Evolutionary conservation across 2,888 invertebrate genomes (phyloP).

Genomic region (Clostera curtula): DNA sequence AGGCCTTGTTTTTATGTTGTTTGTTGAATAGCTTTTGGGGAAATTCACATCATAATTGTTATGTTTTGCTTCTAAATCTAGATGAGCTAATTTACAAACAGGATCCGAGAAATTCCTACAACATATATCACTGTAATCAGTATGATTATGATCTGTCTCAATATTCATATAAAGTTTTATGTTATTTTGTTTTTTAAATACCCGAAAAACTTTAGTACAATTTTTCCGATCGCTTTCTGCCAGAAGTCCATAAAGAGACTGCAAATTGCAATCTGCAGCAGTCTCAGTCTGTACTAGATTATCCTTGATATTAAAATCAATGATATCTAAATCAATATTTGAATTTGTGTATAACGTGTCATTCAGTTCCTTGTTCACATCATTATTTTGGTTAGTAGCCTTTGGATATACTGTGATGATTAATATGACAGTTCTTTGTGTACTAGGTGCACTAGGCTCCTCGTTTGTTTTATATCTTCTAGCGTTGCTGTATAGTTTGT

Average conservation of each 20-base stretch:
- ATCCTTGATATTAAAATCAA: constrained; percentile 30
- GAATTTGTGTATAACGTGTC: constrained; percentile 25
- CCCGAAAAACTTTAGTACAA: constrained; percentile 38
- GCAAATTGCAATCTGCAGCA: constrained; percentile 35
- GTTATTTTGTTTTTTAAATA: constrained; percentile 34
- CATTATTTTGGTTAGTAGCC: constrained; percentile 6
- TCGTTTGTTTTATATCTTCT: constrained; percentile 11
- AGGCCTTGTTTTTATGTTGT: too few relatives aligned
- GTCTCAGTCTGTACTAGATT: constrained; percentile 13
- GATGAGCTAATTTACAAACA: constrained; percentile 18
- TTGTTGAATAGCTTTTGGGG: too few relatives aligned
- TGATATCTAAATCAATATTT: constrained; percentile 46
- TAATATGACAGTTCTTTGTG: too few relatives aligned
- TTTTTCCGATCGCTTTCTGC: constrained; percentile 34
- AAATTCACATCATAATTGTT: too few relatives aligned
- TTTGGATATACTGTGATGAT: constrained; percentile 8
- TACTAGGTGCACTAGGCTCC: constrained; percentile 28
- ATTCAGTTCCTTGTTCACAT: constrained; percentile 28
- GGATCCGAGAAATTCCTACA: constrained; percentile 23
- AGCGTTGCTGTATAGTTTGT: constrained; percentile 33
- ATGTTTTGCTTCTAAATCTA: too few relatives aligned
- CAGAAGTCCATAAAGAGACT: constrained; percentile 45
- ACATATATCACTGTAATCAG: constrained; percentile 35
- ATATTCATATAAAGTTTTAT: constrained; percentile 52
- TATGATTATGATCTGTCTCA: constrained; percentile 22